phyloP scores from a whole-genome alignment of 2,113 vertebrate genomes.

The Alaudala cheleensis region DNA sequence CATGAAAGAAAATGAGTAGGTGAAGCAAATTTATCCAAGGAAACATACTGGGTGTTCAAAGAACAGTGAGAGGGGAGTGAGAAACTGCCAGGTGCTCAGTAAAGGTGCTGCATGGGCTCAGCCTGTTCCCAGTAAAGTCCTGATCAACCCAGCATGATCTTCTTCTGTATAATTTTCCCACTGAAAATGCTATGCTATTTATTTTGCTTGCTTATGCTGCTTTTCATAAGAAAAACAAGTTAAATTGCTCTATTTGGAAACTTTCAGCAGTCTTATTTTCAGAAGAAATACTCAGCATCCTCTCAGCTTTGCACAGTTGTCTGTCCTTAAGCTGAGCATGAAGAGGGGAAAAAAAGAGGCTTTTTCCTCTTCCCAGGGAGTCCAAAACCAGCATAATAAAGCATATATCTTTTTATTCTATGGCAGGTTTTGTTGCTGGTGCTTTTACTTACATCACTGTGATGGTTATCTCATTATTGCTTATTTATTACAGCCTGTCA shows the following conservation, averaged over 20 bases:
- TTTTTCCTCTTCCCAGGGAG: background rate
- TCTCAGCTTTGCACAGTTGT: background rate
- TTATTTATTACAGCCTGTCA: background rate
- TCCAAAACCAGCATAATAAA: background rate
- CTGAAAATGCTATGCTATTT: background rate
- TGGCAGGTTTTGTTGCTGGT: background rate
- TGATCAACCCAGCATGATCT: background rate
- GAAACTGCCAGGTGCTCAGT: background rate
- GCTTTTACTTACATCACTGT: background rate
- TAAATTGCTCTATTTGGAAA: background rate
- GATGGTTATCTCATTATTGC: background rate
- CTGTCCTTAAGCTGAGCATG: background rate
- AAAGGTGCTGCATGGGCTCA: background rate
- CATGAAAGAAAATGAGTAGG: background rate
- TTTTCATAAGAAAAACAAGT: background rate
- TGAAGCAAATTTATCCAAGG: background rate
- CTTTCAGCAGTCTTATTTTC: background rate
- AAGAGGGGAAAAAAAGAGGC: background rate
- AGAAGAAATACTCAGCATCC: background rate
- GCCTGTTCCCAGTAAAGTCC: background rate
- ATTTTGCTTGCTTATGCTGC: background rate
- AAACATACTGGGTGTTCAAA: background rate
- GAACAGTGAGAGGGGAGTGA: background rate
- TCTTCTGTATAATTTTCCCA: background rate
- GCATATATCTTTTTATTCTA: background rate